phyloP scores from a whole-genome alignment of 2,888 invertebrate genomes.

The Polydrusus cervinus region DNA sequence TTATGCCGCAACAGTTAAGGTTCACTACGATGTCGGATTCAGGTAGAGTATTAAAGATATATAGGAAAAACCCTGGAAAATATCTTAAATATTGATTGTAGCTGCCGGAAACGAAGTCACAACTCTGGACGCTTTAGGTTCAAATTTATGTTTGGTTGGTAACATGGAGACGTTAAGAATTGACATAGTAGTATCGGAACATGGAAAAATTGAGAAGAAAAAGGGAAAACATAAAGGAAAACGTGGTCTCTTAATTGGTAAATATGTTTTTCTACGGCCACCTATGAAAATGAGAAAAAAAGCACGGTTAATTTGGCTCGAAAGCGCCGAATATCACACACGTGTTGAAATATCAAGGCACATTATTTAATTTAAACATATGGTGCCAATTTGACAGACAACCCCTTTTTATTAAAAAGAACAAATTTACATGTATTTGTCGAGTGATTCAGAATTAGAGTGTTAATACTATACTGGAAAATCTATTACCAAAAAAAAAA shows the following conservation, averaged over 20 bases:
- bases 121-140: slow-evolving; percentile 90
- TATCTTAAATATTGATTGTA: slow-evolving; percentile 45
- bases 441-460: too few species aligned
- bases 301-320: too few species aligned
- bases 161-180: slow-evolving; percentile 92
- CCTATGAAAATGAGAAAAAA: too few species aligned
- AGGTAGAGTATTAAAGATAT: slow-evolving; percentile 57
- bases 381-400: too few species aligned
- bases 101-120: slow-evolving; percentile 76
- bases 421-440: too few species aligned
- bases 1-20: slow-evolving; percentile 90
- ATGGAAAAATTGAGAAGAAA: slow-evolving; percentile 79
- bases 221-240: slow-evolving; percentile 71
- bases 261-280: neutral
- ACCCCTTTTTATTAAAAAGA: too few species aligned
- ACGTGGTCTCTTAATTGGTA: slow-evolving; percentile 63
- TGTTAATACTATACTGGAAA: too few species aligned
- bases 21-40: slow-evolving; percentile 69
- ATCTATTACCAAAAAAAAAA: too few species aligned
- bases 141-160: slow-evolving; percentile 87
- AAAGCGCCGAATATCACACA: too few species aligned
- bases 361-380: too few species aligned
- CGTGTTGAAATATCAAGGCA: too few species aligned
- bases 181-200: slow-evolving; percentile 95
- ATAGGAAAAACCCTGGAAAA: too few species aligned